phyloP scores from a whole-genome alignment of 2,113 vertebrate genomes.

The Sinosuthora webbiana region DNA sequence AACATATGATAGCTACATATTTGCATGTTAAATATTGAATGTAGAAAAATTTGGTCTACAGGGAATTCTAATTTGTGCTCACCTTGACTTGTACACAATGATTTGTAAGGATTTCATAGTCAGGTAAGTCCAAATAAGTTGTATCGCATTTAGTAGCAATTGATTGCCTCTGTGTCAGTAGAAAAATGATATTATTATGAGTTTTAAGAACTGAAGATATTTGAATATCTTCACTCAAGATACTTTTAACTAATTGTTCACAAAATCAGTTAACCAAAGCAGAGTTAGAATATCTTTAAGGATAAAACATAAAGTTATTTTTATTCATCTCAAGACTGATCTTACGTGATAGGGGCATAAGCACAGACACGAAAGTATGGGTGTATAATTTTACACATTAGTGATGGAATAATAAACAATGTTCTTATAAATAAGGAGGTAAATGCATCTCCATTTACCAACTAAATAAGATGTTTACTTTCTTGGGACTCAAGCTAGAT shows the following conservation, averaged over 20 bases:
- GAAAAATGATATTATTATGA: neutral
- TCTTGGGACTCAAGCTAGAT: neutral
- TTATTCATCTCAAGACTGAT: neutral
- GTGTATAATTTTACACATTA: neutral
- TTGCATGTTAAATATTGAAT: neutral
- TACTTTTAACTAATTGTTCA: neutral
- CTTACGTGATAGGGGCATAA: neutral
- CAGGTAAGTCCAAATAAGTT: neutral
- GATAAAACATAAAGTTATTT: neutral
- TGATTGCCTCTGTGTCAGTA: neutral
- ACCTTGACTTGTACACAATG: neutral
- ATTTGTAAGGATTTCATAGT: neutral
- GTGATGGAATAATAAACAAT: neutral
- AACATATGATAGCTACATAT: neutral
- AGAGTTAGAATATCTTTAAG: neutral
- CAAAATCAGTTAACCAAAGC: neutral
- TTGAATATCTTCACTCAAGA: neutral
- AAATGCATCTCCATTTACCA: neutral
- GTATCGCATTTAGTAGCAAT: neutral
- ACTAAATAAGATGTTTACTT: neutral
- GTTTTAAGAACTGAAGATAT: neutral
- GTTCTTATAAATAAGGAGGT: neutral
- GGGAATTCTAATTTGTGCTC: neutral
- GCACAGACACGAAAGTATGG: neutral
- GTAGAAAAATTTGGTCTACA: neutral